Base-by-base conservation (phyloP, 1,140 invertebrate species). In the Leptopilina clavipes region DNA sequence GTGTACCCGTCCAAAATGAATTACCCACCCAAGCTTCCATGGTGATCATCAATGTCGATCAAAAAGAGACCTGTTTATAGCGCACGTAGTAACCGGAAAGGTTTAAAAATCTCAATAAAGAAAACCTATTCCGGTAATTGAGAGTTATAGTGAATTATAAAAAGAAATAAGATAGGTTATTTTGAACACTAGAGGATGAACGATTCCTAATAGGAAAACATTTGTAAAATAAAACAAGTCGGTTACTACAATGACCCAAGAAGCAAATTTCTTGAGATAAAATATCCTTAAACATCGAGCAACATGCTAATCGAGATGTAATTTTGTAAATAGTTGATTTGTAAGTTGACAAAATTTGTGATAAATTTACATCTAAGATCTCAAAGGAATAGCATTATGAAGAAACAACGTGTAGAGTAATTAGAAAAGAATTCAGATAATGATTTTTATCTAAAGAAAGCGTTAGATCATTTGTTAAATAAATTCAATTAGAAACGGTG, bases 21-120 rank as follows among this genome's bases (percentile, higher is more conserved):
- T 82, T 86, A 70, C 81, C 84, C 65, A 80, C 82, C 22, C 86
- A 88, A 79, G 83, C 86, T 52, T 85, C 85, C 22, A 83, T 88
- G 45, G 83, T 89, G 71, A 82, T 89, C 76, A 89, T 86, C 78
- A 84, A 85, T 74, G 83, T 87, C 78, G 86, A 89, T 56, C 88
- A 87, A 74, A 89, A 89, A 76, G 88, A 89, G 80, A 89, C 88
- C 71, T 89, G 88, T 82, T 89, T 89, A 86, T 89, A 89, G 87
- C 88, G 86, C 77, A 84, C 81, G 82, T 87, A 84, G 59, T 65
- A 12, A 65, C 59, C 59, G 59, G 59, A 22, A 6, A 31, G 14
- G 59, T 22, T 65, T 65, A 7, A 0, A 10, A 37, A 31, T 65
- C 6, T 8, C 3, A n/a, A 31, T 40, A 11, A 65, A 65, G 2